A percentile compares a stretch with the other conserved stretches of the same genome.
Evolutionary conservation across 2,113 vertebrate species (phyloP).

Genomic region (Bathybates hornii): DNA sequence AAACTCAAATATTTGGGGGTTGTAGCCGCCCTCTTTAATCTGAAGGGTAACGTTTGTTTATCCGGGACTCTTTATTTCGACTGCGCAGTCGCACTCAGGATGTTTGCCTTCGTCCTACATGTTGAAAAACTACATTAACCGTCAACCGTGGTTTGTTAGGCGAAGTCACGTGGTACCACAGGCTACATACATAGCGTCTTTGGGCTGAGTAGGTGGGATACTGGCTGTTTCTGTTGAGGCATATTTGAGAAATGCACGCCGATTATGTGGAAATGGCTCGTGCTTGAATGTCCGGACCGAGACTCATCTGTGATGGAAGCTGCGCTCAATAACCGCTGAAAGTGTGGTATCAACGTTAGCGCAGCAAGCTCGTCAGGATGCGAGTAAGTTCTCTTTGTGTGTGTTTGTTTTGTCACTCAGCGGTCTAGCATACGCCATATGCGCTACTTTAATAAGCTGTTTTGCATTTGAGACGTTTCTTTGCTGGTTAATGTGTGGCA

Average conservation of each 20-base stretch:
- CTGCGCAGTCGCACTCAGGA: not conserved
- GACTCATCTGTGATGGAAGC: not conserved
- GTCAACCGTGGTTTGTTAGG: not conserved
- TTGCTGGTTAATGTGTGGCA: not conserved
- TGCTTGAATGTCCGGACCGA: not conserved
- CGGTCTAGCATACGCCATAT: not conserved
- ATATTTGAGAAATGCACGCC: not conserved
- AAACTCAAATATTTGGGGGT: not conserved
- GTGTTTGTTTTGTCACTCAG: not conserved
- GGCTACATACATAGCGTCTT: not conserved
- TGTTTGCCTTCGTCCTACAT: not conserved
- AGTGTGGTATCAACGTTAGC: not conserved
- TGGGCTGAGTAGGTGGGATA: not conserved
- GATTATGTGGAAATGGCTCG: not conserved
- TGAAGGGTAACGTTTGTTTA: not conserved
- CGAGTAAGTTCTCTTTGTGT: conserved; percentile 23
- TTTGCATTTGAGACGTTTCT: not conserved
- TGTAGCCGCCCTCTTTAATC: not conserved
- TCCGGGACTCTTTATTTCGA: not conserved
- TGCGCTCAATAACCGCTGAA: not conserved
- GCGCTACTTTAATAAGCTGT: not conserved
- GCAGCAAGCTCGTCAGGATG: conserved; percentile 30
- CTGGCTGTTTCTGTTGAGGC: not conserved
- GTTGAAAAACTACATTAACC: conserved; percentile 21
- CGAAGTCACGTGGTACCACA: not conserved